phyloP scores from a whole-genome alignment of 2,797 vertebrate genomes.

The Crotalus adamanteus region DNA sequence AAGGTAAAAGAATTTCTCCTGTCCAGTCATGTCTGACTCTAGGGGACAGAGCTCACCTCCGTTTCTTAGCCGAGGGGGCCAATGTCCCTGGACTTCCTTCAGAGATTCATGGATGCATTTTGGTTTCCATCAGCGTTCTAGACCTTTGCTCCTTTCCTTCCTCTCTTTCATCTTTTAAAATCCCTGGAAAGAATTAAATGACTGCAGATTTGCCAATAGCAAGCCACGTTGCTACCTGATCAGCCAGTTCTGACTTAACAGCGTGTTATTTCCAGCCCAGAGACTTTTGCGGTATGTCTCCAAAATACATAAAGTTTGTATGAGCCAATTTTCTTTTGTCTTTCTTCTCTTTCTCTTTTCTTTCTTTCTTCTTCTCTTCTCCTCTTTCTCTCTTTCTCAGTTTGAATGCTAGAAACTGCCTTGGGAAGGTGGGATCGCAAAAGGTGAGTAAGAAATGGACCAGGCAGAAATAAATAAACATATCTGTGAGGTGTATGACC shows the following conservation, averaged over 20 bases:
- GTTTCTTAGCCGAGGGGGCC: too few relatives aligned
- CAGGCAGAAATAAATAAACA: too few relatives aligned
- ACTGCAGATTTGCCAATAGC: background rate
- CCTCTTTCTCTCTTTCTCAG: too few relatives aligned
- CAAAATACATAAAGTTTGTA: too few relatives aligned
- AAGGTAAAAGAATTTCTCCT: background rate
- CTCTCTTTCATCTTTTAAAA: background rate
- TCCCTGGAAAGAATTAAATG: background rate
- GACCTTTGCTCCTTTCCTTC: background rate
- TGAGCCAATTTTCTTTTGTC: too few relatives aligned
- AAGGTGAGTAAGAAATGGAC: too few relatives aligned
- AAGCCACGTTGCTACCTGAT: background rate
- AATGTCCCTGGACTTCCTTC: background rate
- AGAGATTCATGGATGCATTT: slow-evolving; percentile 14
- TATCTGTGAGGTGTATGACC: too few relatives aligned
- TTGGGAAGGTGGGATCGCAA: too few relatives aligned
- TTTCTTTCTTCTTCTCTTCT: too few relatives aligned
- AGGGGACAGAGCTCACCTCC: too few relatives aligned
- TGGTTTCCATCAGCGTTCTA: background rate
- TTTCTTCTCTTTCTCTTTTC: background rate
- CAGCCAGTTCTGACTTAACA: background rate
- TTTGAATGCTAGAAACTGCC: too few relatives aligned
- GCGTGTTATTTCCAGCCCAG: background rate
- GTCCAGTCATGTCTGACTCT: too few relatives aligned
- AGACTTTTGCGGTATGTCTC: background rate